phyloP scores from a whole-genome alignment of 37 sponge, comb jelly and placozoan genomes.

The Chondrosia reniformis region DNA sequence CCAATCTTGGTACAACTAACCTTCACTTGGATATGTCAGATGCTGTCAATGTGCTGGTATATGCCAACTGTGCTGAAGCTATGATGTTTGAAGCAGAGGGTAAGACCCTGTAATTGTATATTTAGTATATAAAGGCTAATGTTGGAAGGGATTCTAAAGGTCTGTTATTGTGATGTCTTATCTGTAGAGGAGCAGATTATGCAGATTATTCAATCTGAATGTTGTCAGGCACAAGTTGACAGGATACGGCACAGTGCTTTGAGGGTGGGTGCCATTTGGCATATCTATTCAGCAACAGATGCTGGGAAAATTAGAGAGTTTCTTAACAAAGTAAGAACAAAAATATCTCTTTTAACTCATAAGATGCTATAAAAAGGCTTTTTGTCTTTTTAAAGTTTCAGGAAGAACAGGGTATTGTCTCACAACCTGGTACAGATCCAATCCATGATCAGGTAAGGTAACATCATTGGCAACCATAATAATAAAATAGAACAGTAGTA shows the following conservation, averaged over 20 bases:
- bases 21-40: slow-evolving; percentile 95
- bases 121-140: too few species aligned
- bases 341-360: neutral
- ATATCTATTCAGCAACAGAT: slow-evolving; percentile 79
- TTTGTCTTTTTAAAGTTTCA: slow-evolving; percentile 22
- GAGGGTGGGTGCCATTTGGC: slow-evolving; percentile 90
- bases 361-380: neutral
- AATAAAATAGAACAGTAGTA: too few species aligned
- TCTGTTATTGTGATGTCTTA: neutral
- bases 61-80: slow-evolving; percentile 21
- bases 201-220: neutral
- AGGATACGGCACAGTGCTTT: slow-evolving; percentile 18
- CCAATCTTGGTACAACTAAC: slow-evolving; percentile 77
- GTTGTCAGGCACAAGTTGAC: slow-evolving; percentile 5
- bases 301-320: slow-evolving; percentile 82
- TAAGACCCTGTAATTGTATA: neutral
- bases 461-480: too few species aligned
- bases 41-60: slow-evolving; percentile 95
- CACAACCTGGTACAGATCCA: slow-evolving; percentile 55
- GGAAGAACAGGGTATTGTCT: slow-evolving; percentile 42
- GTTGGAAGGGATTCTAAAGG: too few species aligned
- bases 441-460: slow-evolving; percentile 76
- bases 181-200: slow-evolving; percentile 3
- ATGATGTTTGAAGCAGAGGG: slow-evolving; percentile 9
- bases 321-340: slow-evolving; percentile 51